These are phyloP conservation scores for Leptura quadrifasciata DNA, from an alignment of 2,888 invertebrate species.

Conservation along the genomic window DNA sequence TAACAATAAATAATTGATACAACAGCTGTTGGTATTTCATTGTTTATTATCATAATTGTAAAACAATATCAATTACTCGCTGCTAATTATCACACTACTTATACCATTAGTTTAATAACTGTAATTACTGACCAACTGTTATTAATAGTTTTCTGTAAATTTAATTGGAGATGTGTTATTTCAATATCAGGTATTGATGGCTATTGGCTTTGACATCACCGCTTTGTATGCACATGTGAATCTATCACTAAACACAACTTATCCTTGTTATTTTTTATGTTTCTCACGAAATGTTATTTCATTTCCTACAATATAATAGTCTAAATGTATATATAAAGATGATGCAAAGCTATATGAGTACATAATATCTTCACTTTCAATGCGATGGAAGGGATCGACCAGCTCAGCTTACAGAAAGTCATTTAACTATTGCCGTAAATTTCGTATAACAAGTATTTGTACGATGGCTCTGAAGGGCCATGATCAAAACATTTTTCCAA, in stretches of 20 bases:
- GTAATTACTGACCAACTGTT: conserved; percentile 9
- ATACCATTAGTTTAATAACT: conserved; percentile 13
- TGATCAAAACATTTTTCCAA: too few species aligned
- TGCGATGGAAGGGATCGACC: too few species aligned
- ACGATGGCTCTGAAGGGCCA: too few species aligned
- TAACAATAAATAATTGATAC: conserved; percentile 10
- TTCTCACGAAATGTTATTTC: not conserved
- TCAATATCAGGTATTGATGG: not conserved
- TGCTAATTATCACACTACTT: conserved; percentile 8
- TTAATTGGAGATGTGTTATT: conserved; percentile 9
- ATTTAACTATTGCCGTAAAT: too few species aligned
- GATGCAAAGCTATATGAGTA: too few species aligned
- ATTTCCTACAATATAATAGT: too few species aligned
- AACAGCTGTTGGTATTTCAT: conserved; percentile 12
- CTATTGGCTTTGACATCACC: not conserved
- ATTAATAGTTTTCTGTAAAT: not conserved
- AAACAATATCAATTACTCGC: conserved; percentile 6
- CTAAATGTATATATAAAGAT: too few species aligned
- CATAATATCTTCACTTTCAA: too few species aligned
- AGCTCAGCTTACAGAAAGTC: too few species aligned
- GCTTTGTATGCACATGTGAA: not conserved
- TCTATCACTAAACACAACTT: not conserved
- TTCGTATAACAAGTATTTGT: too few species aligned
- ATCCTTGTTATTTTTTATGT: not conserved
- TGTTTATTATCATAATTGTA: conserved; percentile 21